Evolutionary conservation across 2,888 invertebrate genomes (phyloP).

Genomic region (Gandaritis pyraliata): DNA sequence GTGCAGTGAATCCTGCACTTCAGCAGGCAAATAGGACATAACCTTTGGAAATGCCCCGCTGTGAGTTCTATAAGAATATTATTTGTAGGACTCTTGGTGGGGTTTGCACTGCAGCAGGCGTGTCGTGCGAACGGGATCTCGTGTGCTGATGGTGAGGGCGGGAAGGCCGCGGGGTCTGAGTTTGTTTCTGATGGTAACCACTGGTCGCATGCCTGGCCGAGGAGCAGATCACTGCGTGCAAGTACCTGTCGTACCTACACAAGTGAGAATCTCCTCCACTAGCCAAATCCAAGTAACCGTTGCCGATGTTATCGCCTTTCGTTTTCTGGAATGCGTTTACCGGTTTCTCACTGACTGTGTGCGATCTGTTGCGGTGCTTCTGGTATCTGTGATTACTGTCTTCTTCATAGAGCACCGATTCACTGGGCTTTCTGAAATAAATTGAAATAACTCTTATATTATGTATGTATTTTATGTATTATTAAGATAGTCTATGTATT

Average conservation of each 20-base stretch:
- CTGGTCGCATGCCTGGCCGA: conserved; percentile 78
- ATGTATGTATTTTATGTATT: too few species aligned
- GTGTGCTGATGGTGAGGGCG: conserved; percentile 52
- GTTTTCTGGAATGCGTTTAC: conserved; percentile 69
- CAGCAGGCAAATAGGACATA: conserved; percentile 55
- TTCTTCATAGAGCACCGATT: conserved; percentile 69
- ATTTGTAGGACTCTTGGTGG: conserved; percentile 78
- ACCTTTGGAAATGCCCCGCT: conserved; percentile 56
- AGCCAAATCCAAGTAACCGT: conserved; percentile 86
- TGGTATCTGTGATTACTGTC: conserved; percentile 65
- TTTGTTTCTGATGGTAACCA: conserved; percentile 76
- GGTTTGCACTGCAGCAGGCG: conserved; percentile 52
- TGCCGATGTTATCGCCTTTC: conserved; percentile 69
- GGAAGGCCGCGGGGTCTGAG: conserved; percentile 53
- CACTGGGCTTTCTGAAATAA: conserved; percentile 84
- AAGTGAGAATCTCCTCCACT: conserved; percentile 84
- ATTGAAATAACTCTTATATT: too few species aligned
- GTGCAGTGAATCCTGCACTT: conserved; percentile 12
- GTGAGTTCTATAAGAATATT: conserved; percentile 78
- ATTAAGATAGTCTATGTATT: too few species aligned
- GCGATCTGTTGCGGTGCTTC: conserved; percentile 78
- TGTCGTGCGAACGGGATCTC: conserved; percentile 76
- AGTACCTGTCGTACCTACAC: conserved; percentile 84
- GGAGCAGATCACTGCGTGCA: conserved; percentile 86
- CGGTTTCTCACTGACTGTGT: conserved; percentile 80